Base-by-base conservation (phyloP, 2,797 vertebrate species). In the Rhadinocentrus ornatus region DNA sequence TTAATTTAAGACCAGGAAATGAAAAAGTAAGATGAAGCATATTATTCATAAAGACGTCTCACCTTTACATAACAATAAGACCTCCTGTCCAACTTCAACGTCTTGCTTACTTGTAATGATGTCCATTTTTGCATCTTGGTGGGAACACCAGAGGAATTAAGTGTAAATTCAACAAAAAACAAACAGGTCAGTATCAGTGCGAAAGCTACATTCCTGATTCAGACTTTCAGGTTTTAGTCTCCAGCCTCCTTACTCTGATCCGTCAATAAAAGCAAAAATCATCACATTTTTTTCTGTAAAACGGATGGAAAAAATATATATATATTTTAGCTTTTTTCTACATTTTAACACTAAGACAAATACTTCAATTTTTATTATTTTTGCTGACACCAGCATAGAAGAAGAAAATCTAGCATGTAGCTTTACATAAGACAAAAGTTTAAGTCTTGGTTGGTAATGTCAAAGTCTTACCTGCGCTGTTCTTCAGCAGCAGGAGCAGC, bases 31-130 rank as follows among this genome's bases (percentile, higher is more conserved):
- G n/a, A 13, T 20, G 15, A 11, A 1, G 6, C 32, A 3, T 34
- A 2, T 35, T 31, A 48, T 2, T 62, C 1, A 39, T 13, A 11
- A 2, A 64, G 34, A 63, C 11, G 6, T 69, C 88, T 86, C 63
- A 95, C 94, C 81, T 94, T 92, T 94, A 77, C 95, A 95, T 12
- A 94, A 10, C 9, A 95, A 5, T 0, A 93, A 2, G 16, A 89
- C 29, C 0, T 86, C 48, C 0, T n/a, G 63, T 81, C 92, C 92
- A 26, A 94, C 48, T 2, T 0, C 0, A 41, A 94, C 0, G 9
- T 95, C 92, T 44, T 26, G 35, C 1, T 64, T 77, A 34, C 9
- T 69, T 37, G 0, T 1, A 26, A 94, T 86, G 8, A 95, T 85
- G 0, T 73, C 18, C 57, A 94, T 32, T 65, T 65, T 84, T 71